phyloP scores from a whole-genome alignment of 2,797 vertebrate species.

The Otolemur crassicaudatus region DNA sequence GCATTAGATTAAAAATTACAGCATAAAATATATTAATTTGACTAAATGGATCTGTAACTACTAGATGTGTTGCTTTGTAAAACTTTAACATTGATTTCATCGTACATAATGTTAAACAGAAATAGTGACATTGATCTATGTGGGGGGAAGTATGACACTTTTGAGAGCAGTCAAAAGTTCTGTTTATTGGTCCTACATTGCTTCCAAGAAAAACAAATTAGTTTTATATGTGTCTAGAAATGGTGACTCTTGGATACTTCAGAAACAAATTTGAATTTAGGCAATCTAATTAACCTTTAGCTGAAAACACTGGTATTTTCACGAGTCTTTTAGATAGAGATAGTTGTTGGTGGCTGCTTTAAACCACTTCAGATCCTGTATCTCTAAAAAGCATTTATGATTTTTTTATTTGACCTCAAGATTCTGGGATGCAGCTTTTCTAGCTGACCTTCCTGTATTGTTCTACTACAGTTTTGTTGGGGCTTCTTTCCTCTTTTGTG shows the following conservation, averaged over 20 bases:
- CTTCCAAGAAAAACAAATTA: conserved; percentile 10
- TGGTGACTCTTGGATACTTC: neutral
- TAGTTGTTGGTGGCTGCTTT: neutral
- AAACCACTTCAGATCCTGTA: neutral
- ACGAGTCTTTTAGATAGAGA: neutral
- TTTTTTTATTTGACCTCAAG: neutral
- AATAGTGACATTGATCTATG: neutral
- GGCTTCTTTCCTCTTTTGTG: neutral
- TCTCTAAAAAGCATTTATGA: conserved; percentile 1
- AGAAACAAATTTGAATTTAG: conserved; percentile 49
- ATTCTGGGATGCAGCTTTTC: neutral
- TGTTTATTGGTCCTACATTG: neutral
- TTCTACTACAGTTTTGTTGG: neutral
- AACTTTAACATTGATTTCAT: neutral
- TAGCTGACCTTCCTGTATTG: neutral
- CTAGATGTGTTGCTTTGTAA: neutral
- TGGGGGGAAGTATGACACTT: neutral
- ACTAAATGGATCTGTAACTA: neutral
- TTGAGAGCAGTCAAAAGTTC: fast-evolving
- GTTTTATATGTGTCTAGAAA: conserved; percentile 47
- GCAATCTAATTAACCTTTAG: conserved; percentile 46
- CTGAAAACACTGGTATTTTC: conserved; percentile 26
- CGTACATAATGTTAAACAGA: neutral
- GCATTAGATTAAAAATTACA: conserved; percentile 48
- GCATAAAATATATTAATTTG: neutral